These are phyloP conservation scores for Antheraea assamensis DNA, from an alignment of 2,888 invertebrate genomes.

Conservation along the genomic window DNA sequence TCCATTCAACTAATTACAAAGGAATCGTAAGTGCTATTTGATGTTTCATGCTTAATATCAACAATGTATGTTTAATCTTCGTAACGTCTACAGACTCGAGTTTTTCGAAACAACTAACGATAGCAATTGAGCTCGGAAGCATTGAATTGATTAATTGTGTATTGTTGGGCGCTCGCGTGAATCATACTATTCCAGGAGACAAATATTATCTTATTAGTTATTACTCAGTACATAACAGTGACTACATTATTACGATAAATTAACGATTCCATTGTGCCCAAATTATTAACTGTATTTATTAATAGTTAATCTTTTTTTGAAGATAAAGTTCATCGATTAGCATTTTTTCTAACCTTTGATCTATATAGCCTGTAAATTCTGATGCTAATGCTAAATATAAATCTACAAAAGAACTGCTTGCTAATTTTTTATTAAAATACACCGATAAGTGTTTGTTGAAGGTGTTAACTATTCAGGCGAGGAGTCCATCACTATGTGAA, in stretches of 20 bases:
- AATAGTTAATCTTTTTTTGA: no score
- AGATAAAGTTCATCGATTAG: no score
- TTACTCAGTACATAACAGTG: slow-evolving; percentile 33
- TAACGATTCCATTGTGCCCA: neutral
- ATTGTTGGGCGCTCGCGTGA: slow-evolving; percentile 46
- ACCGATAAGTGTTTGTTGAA: no score
- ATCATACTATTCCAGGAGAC: slow-evolving; percentile 53
- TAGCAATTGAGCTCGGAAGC: slow-evolving; percentile 27
- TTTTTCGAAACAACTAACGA: slow-evolving; percentile 30
- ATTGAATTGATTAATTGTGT: slow-evolving; percentile 36
- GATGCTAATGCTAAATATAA: no score
- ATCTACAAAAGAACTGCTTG: no score
- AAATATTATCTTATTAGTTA: slow-evolving; percentile 57
- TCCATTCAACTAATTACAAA: neutral
- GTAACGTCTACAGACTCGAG: neutral
- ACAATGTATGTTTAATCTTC: neutral
- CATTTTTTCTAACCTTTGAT: no score
- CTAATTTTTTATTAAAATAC: no score
- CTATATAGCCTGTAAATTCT: no score
- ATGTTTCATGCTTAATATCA: neutral
- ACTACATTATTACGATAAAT: neutral
- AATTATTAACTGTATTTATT: neutral
- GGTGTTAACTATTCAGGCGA: no score
- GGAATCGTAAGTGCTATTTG: neutral
- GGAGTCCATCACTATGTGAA: no score